phyloP scores from a whole-genome alignment of 2,888 invertebrate species.

The Odontothrips loti region DNA sequence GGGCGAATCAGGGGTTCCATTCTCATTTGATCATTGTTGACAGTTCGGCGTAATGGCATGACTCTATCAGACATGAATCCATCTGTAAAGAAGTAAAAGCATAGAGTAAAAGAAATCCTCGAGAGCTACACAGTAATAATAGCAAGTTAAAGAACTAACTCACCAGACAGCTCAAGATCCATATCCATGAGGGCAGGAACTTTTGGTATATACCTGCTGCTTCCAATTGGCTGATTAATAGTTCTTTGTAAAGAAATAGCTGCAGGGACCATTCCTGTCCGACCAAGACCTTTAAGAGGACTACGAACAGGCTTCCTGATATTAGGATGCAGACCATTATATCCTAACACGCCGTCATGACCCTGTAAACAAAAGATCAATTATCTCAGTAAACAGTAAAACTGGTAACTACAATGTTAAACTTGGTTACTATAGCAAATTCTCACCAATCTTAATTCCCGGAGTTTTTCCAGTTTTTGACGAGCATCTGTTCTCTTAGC shows the following conservation, averaged over 20 bases:
- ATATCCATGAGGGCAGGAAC: constrained; percentile 14
- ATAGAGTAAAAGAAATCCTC: not conserved
- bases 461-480: constrained; percentile 62
- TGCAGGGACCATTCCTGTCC: not conserved
- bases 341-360: not conserved
- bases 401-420: not conserved
- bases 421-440: not conserved
- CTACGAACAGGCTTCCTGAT: not conserved
- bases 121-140: not conserved
- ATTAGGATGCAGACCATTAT: not conserved
- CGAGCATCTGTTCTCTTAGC: constrained; percentile 72
- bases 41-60: not conserved
- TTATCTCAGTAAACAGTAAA: not conserved
- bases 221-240: not conserved
- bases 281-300: not conserved
- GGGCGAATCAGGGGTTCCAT: not conserved
- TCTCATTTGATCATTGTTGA: constrained; percentile 14
- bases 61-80: not conserved
- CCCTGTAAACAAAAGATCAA: not conserved
- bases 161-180: not conserved
- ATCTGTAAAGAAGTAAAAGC: not conserved
- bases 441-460: constrained; percentile 46
- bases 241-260: not conserved
- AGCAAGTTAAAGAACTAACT: not conserved
- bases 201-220: not conserved